These are phyloP conservation scores for Vultur gryphus DNA, from an alignment of 2,797 vertebrate species.

Conservation along the genomic window DNA sequence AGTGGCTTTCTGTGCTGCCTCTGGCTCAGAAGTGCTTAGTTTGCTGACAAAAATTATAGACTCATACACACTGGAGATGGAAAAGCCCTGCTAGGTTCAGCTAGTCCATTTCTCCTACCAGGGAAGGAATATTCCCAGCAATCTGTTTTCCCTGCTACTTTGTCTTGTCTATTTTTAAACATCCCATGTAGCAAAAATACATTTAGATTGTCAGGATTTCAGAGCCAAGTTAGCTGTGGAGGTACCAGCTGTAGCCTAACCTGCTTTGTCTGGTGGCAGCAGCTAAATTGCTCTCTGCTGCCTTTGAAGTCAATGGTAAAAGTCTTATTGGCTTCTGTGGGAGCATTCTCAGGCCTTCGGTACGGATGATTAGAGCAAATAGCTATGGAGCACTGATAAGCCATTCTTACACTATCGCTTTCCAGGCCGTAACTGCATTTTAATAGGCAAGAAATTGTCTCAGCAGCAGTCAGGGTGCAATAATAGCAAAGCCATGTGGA, in stretches of 20 bases:
- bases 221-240: slow-evolving; percentile 55
- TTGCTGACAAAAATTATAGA: slow-evolving; percentile 60
- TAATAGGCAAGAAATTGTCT: slow-evolving; percentile 70
- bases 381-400: slow-evolving; percentile 56
- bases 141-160: slow-evolving; percentile 46
- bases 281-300: slow-evolving; percentile 57
- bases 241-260: slow-evolving; percentile 64
- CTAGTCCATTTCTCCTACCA: slow-evolving; percentile 51
- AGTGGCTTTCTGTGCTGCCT: slow-evolving; percentile 41
- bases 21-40: slow-evolving; percentile 35
- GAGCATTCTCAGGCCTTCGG: slow-evolving; percentile 53
- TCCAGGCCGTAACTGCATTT: slow-evolving; percentile 53
- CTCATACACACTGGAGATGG: slow-evolving; percentile 10
- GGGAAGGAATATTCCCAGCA: slow-evolving; percentile 36
- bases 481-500: slow-evolving; percentile 38
- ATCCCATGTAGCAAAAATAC: slow-evolving; percentile 41
- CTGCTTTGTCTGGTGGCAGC: slow-evolving; percentile 62
- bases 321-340: slow-evolving; percentile 63
- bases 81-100: slow-evolving; percentile 58
- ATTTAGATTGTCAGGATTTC: slow-evolving; percentile 52
- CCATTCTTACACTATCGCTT: slow-evolving; percentile 28
- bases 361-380: slow-evolving; percentile 48
- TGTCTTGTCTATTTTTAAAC: slow-evolving; percentile 62
- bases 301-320: slow-evolving; percentile 62
- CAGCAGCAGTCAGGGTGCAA: slow-evolving; percentile 58